A percentile compares a stretch with the other conserved stretches of the same genome.
phyloP scores from a whole-genome alignment of 2,797 vertebrate species.

The Pseudocheirus occidentalis region DNA sequence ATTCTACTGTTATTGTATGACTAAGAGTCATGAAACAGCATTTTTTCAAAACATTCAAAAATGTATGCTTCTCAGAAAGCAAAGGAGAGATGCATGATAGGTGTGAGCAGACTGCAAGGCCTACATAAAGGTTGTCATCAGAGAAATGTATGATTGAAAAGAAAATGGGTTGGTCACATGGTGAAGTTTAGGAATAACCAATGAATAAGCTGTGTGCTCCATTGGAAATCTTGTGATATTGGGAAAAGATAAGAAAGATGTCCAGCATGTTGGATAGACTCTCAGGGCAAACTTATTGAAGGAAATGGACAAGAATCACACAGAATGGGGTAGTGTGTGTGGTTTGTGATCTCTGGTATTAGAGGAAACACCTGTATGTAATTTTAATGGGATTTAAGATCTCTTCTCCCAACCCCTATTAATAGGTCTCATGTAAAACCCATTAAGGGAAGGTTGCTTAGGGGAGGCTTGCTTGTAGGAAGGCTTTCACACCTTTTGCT shows the following conservation, averaged over 20 bases:
- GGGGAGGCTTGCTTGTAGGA: too few species aligned
- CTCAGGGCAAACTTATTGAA: not conserved
- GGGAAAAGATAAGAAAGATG: not conserved
- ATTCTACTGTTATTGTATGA: not conserved
- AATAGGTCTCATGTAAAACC: too few species aligned
- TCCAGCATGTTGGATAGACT: not conserved
- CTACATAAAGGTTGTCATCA: not conserved
- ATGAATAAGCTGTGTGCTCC: not conserved
- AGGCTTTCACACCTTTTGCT: too few species aligned
- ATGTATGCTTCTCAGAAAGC: not conserved
- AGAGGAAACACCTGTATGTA: not conserved
- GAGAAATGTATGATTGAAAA: not conserved
- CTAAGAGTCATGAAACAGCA: not conserved
- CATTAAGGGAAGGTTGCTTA: too few species aligned
- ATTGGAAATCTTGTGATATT: not conserved
- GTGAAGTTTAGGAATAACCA: not conserved
- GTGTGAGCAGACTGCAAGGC: not conserved
- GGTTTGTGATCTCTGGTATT: not conserved
- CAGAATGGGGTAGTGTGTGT: not conserved
- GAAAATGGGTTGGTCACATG: not conserved
- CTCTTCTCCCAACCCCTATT: too few species aligned
- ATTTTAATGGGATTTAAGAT: too few species aligned
- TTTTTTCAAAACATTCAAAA: not conserved
- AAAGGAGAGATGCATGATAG: not conserved
- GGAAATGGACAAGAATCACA: not conserved